Conservation (phyloP, 1,140 invertebrate species). For the Anadara kagoshimensis region DNA sequence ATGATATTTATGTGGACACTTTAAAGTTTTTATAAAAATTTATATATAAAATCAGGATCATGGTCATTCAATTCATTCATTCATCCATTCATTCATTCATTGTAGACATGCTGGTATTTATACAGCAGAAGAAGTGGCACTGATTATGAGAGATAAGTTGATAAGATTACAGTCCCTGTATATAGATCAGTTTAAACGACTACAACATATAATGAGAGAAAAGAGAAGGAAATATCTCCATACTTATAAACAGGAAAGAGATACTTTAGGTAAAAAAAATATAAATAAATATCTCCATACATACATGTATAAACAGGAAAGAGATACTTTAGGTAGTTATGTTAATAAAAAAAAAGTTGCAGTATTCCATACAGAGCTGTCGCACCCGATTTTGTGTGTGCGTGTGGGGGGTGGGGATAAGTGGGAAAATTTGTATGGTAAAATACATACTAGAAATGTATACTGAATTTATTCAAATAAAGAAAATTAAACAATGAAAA, state of each 20-base stretch:
- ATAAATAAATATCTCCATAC: not conserved
- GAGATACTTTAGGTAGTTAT: not conserved
- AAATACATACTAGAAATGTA: too few species aligned
- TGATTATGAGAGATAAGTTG: slow-evolving; percentile 85
- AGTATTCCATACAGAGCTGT: too few species aligned
- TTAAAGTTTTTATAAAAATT: too few species aligned
- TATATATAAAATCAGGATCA: too few species aligned
- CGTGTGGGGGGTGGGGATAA: too few species aligned
- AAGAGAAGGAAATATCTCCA: slow-evolving; percentile 85
- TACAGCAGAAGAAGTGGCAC: slow-evolving; percentile 89
- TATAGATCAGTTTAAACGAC: slow-evolving; percentile 85
- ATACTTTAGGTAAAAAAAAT: slow-evolving; percentile 81
- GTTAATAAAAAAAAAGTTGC: too few species aligned
- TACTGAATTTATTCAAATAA: too few species aligned
- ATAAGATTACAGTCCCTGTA: slow-evolving; percentile 87
- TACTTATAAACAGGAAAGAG: slow-evolving; percentile 84
- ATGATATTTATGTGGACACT: too few species aligned
- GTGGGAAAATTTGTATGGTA: too few species aligned
- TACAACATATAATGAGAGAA: slow-evolving; percentile 83
- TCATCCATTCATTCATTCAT: slow-evolving; percentile 17
- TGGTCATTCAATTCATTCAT: too few species aligned
- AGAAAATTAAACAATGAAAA: too few species aligned
- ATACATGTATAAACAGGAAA: not conserved
- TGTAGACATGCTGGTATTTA: slow-evolving; percentile 86
- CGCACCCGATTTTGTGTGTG: too few species aligned